Evolutionary conservation across 2,888 invertebrate genomes (phyloP), one percentile per base, ranked within the genome.

Genomic region (Rambutsinella grinnellia): DNA sequence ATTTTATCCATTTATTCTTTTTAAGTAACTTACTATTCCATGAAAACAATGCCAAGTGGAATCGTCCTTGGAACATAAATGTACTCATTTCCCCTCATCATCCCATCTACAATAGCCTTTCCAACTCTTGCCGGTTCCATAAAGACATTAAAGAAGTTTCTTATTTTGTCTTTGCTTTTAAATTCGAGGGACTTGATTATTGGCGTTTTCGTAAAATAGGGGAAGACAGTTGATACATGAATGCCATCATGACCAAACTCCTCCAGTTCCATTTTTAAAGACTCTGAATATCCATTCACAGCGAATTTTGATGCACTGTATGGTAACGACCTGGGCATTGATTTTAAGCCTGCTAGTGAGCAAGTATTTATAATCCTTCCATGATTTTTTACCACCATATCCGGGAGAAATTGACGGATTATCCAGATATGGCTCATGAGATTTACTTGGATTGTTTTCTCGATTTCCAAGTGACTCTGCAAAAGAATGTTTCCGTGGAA

Each of bases 391-490:
- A 58, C 57, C 17, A 79, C 60, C 81, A 81, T 81, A 6, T 60
- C 21, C 2, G 77, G 77, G 2, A 81, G 65, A 28, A 81, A 79
- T 13, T 68, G 54, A 19, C 58, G 47, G 5, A 81, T 27, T 13
- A 76, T 79, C 81, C 81, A 81, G 56, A 77, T 71, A 46, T 79
- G 75, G 15, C 77, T 67, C 17, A 79, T 47, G 17, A 79, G 61
- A 54, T 81, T 81, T 6, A 77, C 27, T n/a, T 71, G 17, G 6
- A 77, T 68, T 3, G 56, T 71, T 19, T 74, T 67, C 17, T 77
- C 77, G 36, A 81, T 66, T 28, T 70, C 57, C 21, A 62, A 51
- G 10, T 70, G 65, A 23, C 49, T 65, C n/a, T 57, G 21, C 6
- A 63, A 17, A 8, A 76, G 53, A 44, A 81, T 58, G 19, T 68